phyloP scores from a whole-genome alignment of 2,797 vertebrate species.

The Lacerta agilis region DNA sequence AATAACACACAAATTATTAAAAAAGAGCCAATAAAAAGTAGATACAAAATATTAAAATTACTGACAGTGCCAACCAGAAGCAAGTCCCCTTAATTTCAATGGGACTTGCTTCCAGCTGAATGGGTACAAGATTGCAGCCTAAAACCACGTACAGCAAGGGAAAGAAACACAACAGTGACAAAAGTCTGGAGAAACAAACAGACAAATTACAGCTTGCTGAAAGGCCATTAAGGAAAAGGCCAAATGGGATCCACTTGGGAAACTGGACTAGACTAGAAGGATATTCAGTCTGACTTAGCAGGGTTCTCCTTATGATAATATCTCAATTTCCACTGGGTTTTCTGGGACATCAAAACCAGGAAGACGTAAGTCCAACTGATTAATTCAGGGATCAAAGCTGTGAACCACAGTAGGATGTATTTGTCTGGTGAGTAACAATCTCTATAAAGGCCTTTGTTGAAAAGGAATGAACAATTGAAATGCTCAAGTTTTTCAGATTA shows the following conservation, averaged over 20 bases:
- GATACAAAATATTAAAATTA: neutral
- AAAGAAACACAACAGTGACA: neutral
- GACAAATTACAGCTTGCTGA: too few species aligned
- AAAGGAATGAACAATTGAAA: neutral
- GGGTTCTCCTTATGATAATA: neutral
- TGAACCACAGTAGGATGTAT: neutral
- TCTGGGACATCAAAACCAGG: neutral
- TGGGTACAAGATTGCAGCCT: neutral
- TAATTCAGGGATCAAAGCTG: neutral
- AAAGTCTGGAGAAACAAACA: too few species aligned
- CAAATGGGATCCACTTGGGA: neutral
- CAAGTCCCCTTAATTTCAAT: neutral
- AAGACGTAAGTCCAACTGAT: neutral
- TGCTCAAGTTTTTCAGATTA: neutral
- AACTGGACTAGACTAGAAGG: neutral
- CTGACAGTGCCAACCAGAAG: neutral
- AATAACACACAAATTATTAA: neutral
- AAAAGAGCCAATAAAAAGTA: neutral
- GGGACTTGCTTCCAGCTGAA: neutral
- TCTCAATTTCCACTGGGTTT: neutral
- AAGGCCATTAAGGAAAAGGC: too few species aligned
- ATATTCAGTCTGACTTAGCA: too few species aligned
- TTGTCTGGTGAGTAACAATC: neutral
- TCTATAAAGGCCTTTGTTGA: neutral
- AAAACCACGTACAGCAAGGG: neutral